Base-by-base conservation (phyloP, 1,140 invertebrate genomes). In the Cydia fagiglandana region DNA sequence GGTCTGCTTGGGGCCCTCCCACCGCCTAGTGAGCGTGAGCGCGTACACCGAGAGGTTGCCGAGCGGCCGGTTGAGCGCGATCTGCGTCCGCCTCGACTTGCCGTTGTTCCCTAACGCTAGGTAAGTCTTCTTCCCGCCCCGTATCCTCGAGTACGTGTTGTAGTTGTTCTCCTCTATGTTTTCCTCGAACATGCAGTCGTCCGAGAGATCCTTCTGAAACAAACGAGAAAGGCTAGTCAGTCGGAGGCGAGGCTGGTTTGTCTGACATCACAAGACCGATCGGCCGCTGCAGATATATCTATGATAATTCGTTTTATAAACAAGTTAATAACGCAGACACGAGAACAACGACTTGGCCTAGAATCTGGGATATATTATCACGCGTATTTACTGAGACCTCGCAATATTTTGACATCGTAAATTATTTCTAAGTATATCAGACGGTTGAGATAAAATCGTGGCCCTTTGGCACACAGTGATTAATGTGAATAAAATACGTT, bases 101-200 rank as follows among this genome's bases (percentile, higher is more conserved):
- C 97, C 97, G 56, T 93, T 90, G 77, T 95, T 94, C 86, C 96
- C 96, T 64, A 97, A 90, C 30, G 96, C 97, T 83, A 97, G 91
- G 90, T 96, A 97, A 0, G 96, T 96, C 79, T 95, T 95, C 80
- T 94, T 94, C 12, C 93, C 88, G 82, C 95, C 96, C 30, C 88
- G 84, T 94, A 97, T 96, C 86, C 95, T 95, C 79, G 96, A 96
- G 92, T 97, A 98, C 7, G 96, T 96, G 90, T 97, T 97, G 94
- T 97, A 97, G 88, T 96, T 95, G 88, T 97, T 96, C 86, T 96
- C 94, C 87, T 96, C 96, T 89, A 97, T 95, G 86, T 95, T 96
- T 89, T 98, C 97, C 89, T 97, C 96, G 94, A 97, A 97, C 80
- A 97, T 94, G 93, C 97, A 98, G 87, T 97, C 97, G 83, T 96